Evolutionary conservation across 2,113 vertebrate species (phyloP), one percentile per base, ranked within the genome.

Genomic region (Sorex fumeus): DNA sequence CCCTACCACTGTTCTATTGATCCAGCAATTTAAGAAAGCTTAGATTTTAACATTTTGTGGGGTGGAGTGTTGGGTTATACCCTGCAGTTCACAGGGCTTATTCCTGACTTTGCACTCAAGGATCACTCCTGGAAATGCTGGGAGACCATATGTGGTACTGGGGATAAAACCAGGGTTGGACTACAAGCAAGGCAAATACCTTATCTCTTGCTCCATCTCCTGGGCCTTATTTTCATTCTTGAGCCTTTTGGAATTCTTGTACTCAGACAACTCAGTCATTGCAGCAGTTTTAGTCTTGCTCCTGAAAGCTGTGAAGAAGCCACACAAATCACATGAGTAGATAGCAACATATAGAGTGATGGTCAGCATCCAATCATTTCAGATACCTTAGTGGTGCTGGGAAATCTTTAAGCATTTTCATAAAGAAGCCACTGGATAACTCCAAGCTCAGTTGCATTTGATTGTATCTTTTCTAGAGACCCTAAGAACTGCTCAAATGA

Each of bases 281-380:
- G 0, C 2, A 88, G 71, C 50, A 67, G 23, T 43, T 72, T 16
- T 2, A 7, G 23, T 50, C 47, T 13, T 50, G 47, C 9, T 50
- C 13, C 47, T 50, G 47, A 5, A 12, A 7, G 5, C 16, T 15
- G 2, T 15, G 15, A n/a, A 40, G 74, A 36, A 87, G 40, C 19
- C 23, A n/a, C 0, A 28, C 0, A 28, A 66, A 12, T 21, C 53
- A 28, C 2, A 1, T 0, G 8, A 23, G 19, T 34, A 36, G 16
- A 40, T 34, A 5, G 50, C 27, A 32, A 23, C 36, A 32, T 21
- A 9, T 50, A 72, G 19, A 89, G 34, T 47, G 57, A 66, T 36
- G 34, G 19, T 8, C 19, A 28, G 34, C 8, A 36, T 5, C 32
- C 28, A 34, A 6, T 5, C 30, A 27, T 45, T 83, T 40, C 57